Conservation (phyloP, 2,797 vertebrate species). For the Anisognathus igniventris region DNA sequence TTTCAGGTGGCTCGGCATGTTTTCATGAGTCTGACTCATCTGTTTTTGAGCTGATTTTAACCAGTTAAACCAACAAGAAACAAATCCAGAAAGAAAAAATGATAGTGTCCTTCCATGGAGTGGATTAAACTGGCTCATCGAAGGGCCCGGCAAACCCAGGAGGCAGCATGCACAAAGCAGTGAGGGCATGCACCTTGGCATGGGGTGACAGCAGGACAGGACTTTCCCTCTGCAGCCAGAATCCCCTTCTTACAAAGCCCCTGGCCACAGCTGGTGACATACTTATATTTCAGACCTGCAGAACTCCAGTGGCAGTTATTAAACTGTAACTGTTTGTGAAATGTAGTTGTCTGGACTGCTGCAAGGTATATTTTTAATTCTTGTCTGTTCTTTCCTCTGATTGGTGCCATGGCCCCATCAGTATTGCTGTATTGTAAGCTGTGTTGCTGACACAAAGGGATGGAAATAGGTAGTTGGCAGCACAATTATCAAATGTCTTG, state of each 20-base stretch:
- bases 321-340: neutral
- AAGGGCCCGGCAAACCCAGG: neutral
- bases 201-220: neutral
- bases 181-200: accelerated
- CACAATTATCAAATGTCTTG: neutral
- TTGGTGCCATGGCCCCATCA: neutral
- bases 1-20: neutral
- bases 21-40: neutral
- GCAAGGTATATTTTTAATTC: neutral
- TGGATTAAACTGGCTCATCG: neutral
- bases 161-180: neutral
- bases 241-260: neutral
- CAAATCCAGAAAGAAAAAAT: neutral
- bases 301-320: neutral
- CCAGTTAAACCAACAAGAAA: neutral
- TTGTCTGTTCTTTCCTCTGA: neutral
- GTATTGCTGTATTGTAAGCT: neutral
- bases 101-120: neutral
- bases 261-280: neutral
- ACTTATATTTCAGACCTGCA: neutral
- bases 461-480: neutral
- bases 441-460: neutral
- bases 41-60: neutral
- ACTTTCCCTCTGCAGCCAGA: neutral
- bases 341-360: neutral